These are phyloP conservation scores for Echinops telfairi DNA, from an alignment of 2,113 vertebrate species.

Conservation along the genomic window DNA sequence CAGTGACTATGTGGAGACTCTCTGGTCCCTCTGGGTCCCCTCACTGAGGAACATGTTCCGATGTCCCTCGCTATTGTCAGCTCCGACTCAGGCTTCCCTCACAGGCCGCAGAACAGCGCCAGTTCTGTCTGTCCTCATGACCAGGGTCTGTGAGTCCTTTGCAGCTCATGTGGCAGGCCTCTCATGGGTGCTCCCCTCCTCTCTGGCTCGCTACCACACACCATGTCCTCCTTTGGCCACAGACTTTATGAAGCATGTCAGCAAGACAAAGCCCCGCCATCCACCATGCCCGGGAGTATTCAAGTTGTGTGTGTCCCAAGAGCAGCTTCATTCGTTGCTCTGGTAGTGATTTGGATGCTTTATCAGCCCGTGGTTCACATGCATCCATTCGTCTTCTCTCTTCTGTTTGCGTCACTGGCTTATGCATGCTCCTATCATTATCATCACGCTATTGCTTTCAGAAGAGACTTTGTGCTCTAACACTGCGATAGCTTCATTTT, in stretches of 20 bases:
- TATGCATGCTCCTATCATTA: neutral
- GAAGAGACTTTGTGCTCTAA: neutral
- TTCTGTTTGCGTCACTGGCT: neutral
- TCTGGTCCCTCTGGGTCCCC: neutral
- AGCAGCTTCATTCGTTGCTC: neutral
- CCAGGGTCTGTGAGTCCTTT: neutral
- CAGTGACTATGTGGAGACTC: too few species aligned
- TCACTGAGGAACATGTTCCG: neutral
- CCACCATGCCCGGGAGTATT: neutral
- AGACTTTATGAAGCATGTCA: neutral
- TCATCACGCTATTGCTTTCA: neutral
- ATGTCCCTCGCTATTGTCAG: neutral
- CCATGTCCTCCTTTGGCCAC: neutral
- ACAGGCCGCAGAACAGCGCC: neutral
- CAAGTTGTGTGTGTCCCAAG: neutral
- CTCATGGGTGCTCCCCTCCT: neutral
- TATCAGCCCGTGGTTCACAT: neutral
- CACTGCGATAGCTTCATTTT: neutral
- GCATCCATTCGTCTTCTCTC: neutral
- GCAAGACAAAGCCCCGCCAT: neutral
- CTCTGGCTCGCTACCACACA: neutral
- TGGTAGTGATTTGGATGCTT: neutral
- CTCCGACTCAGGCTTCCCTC: neutral
- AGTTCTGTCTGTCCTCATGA: neutral
- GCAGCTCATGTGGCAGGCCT: neutral